Evolutionary conservation across 2,888 invertebrate species (phyloP).

Genomic region (Embidobia sp.): DNA sequence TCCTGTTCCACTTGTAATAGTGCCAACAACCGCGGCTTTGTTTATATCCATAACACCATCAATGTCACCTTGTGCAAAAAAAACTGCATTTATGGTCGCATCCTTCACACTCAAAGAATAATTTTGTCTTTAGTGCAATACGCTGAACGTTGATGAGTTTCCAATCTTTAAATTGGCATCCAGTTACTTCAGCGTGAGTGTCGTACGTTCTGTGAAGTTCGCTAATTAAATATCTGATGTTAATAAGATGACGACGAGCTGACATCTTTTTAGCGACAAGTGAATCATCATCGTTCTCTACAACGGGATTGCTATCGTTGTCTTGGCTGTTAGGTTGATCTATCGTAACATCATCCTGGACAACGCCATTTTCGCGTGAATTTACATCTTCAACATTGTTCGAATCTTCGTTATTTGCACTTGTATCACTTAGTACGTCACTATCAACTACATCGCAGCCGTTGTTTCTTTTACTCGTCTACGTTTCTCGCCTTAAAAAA

Average conservation of each 20-base stretch:
- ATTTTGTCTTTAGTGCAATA: not conserved
- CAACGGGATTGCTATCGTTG: not conserved
- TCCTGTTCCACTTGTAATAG: constrained; percentile 1
- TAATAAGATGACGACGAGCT: constrained; percentile 1
- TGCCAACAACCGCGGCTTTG: constrained; percentile 1
- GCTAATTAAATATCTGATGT: not conserved
- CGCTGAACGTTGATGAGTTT: not conserved
- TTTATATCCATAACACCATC: constrained; percentile 1
- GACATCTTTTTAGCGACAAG: not conserved
- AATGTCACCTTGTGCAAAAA: constrained; percentile 28
- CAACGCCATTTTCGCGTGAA: too few relatives aligned
- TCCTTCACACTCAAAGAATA: constrained; percentile 5
- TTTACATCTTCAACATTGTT: too few relatives aligned
- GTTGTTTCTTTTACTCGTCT: not conserved
- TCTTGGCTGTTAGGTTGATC: too few relatives aligned
- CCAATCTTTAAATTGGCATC: constrained; percentile 15
- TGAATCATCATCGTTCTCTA: not conserved
- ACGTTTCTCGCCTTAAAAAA: not conserved
- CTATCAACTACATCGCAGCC: too few relatives aligned
- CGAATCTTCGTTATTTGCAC: too few relatives aligned
- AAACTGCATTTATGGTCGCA: constrained; percentile 39
- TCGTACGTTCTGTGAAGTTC: constrained; percentile 10
- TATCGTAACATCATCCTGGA: too few relatives aligned
- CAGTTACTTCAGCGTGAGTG: not conserved
- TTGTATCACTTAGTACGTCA: too few relatives aligned